phyloP scores from a whole-genome alignment of 2,113 vertebrate genomes.

The Saimiri boliviensis region DNA sequence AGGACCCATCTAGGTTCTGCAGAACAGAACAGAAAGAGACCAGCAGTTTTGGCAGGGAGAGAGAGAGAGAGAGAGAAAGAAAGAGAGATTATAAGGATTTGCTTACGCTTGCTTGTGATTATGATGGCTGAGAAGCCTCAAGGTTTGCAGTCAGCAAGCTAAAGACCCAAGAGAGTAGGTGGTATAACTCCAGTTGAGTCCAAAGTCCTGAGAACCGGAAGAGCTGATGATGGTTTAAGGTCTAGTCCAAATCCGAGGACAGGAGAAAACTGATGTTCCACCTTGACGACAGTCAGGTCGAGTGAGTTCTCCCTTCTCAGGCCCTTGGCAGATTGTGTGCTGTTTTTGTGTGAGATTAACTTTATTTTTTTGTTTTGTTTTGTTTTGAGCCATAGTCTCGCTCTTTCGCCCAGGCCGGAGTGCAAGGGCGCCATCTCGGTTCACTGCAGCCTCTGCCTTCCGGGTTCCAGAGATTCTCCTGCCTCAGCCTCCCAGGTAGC shows the following conservation, averaged over 20 bases:
- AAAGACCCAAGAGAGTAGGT: not conserved
- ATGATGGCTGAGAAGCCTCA: not conserved
- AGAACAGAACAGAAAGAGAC: not conserved
- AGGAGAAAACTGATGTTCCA: not conserved
- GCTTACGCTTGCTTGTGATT: not conserved
- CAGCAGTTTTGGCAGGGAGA: no score
- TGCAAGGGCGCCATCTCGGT: no score
- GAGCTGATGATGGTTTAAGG: not conserved
- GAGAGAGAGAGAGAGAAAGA: no score
- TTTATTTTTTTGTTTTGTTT: no score
- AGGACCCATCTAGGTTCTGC: not conserved
- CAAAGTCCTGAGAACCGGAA: not conserved
- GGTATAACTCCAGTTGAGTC: no score
- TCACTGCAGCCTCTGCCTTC: no score
- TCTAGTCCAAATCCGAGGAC: not conserved
- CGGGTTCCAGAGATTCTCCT: no score
- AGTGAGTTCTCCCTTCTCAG: not conserved
- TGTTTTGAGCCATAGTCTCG: no score
- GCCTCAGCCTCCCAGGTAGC: no score
- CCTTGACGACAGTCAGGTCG: no score
- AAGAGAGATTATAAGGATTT: not conserved
- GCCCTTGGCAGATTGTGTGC: fast-evolving
- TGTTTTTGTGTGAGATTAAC: no score
- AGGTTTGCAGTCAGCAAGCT: not conserved
- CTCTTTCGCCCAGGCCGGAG: no score